Conservation (phyloP, 92 coral and sea anemone genomes). For the Porites evermanni region DNA sequence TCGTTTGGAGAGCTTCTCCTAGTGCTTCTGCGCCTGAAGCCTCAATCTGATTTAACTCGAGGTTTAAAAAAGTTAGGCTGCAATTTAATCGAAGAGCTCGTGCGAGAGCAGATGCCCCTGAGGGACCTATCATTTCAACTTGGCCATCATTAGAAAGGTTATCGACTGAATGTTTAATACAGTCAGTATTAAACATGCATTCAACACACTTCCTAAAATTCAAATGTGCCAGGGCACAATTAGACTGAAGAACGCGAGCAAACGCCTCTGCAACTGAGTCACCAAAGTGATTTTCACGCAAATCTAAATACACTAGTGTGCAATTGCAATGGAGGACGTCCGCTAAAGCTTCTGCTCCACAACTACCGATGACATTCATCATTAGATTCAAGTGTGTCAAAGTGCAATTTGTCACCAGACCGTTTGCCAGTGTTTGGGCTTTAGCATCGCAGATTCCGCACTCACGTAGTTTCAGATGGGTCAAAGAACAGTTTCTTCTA, state of each 20-base stretch:
- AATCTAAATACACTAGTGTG: neutral
- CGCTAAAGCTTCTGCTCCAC: neutral
- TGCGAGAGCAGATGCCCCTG: neutral
- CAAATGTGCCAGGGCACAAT: neutral
- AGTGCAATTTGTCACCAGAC: neutral
- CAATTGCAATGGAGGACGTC: neutral
- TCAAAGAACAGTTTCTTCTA: neutral
- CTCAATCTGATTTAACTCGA: too few relatives aligned
- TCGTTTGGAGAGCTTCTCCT: conserved; percentile 10
- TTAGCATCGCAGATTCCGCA: neutral
- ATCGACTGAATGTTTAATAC: too few relatives aligned
- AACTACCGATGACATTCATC: neutral
- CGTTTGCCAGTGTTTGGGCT: neutral
- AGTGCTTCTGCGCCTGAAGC: neutral
- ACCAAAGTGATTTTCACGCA: neutral
- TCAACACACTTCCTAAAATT: neutral
- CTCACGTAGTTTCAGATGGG: neutral
- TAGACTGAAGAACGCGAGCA: neutral
- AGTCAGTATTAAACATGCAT: too few relatives aligned
- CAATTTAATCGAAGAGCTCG: neutral
- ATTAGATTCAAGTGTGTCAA: neutral
- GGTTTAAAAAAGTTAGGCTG: too few relatives aligned
- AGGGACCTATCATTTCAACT: neutral
- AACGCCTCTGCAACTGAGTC: neutral
- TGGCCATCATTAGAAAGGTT: neutral